Base-by-base conservation (phyloP, 2,797 vertebrate genomes). In the Gymnodraco acuticeps region DNA sequence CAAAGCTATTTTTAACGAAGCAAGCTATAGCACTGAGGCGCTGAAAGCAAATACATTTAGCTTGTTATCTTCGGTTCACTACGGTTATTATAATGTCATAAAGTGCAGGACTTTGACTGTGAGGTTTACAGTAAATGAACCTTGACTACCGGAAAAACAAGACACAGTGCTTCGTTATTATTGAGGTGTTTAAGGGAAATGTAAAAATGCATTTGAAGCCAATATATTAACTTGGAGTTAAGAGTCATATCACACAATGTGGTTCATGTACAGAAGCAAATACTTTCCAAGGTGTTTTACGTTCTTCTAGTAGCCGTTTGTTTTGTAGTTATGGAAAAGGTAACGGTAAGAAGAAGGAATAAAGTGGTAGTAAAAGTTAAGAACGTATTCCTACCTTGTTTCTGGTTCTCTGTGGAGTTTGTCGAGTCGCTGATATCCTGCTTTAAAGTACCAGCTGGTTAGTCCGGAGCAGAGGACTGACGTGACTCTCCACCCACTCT, bases 71-170 rank as follows among this genome's bases (percentile, higher is more conserved):
- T 68, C 20, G 41, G 51, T 14, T 72, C 53, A 54, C 4, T 11
- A 0, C 2, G 10, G 27, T 67, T 60, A 7, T 41, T 56, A 60
- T 82, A 42, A 82, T 10, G 61, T 66, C 78, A 87, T 90, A 92
- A 91, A 91, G 69, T 14, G 45, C 45, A 45, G 89, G 85, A 92
- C 87, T 87, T 89, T 91, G 91, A 84, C 79, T 81, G 33, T 13
- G 6, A 38, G 33, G 33, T 2, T 9, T 38, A 2, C 33, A 38
- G 7, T 8, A 2, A 38, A 38, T 9, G 89, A 83, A 92, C 87
- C 87, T 89, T 91, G 91, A 84, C 75, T 82, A 27, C 5, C 4
- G 1, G n/a, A 20, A 68, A 83, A 71, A 66, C 60, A 71, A 45
- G 13, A 2, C 11, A 13, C 11, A 27, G 3, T 3, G 46, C 42